Evolutionary conservation across 2,888 invertebrate genomes (phyloP), one percentile per base, ranked within the genome.

Genomic region (Lymantria monacha): DNA sequence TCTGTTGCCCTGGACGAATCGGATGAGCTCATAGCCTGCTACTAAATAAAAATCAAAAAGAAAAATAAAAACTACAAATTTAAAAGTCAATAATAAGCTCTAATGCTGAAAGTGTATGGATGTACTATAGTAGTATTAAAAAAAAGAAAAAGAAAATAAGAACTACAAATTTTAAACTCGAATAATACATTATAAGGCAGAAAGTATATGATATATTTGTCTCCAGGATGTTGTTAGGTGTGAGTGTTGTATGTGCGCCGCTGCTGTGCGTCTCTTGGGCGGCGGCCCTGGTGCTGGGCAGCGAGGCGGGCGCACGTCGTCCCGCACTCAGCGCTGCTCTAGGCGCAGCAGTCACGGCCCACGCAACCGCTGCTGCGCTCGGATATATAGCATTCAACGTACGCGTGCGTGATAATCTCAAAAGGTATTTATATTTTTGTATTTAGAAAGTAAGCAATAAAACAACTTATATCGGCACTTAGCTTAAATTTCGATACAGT

Each of bases 321-420:
- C 74, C 92, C 93, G 65, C 73, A 42, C 92, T 98, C 7, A 95
- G 96, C 55, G 94, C 97, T 36, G 89, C 95, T 57, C 94, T 98
- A 48, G 96, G 97, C 0, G 93, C 94, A 0, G 94, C 96, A 9
- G 95, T 97, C 0, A 91, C 96, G 0, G 74, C 95, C 13, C 97
- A 97, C 78, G 96, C 97, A 0, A 92, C 95, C 30, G 97, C 97
- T 72, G 95, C 97, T 46, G 92, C 97, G 41, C 93, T 96, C 13
- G 97, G 97, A 0, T 96, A 97, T 79, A 96, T 97, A 77, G 95
- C 97, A 56, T 94, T 97, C 59, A 98, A 97, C 72, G 94, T 95
- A 51, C 93, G 97, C 53, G 97, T 98, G 0, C 85, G 97, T 12
- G 95, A 95, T 63, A 96, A 96, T 76, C 83, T 96, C 40, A 75